These are phyloP conservation scores for Isotomurus palustris DNA, from an alignment of 2,888 invertebrate genomes.

Conservation along the genomic window DNA sequence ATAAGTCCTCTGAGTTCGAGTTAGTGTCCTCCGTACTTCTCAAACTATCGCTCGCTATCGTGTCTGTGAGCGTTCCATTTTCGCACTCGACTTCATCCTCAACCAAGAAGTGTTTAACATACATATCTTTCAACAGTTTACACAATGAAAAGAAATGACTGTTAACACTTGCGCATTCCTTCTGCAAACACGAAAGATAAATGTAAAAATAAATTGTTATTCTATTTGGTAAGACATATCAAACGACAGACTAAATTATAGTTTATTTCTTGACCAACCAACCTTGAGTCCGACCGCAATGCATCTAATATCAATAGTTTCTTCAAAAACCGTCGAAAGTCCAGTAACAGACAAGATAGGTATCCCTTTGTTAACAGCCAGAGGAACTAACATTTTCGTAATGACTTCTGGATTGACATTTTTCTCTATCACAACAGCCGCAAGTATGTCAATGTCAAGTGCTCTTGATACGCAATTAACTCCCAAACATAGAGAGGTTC, in stretches of 20 bases:
- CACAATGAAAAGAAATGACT: not conserved
- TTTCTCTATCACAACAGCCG: constrained; percentile 38
- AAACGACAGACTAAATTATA: no score
- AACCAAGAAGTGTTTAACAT: no score
- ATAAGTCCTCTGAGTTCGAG: no score
- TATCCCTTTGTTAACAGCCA: constrained; percentile 30
- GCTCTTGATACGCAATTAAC: constrained; percentile 37
- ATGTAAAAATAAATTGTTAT: no score
- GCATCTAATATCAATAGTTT: constrained; percentile 32
- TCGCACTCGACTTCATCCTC: no score
- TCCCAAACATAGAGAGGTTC: constrained; percentile 32
- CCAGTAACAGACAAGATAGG: constrained; percentile 39
- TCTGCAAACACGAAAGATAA: constrained; percentile 1
- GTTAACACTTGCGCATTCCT: not conserved
- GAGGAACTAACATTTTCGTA: constrained; percentile 40
- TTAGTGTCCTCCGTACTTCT: no score
- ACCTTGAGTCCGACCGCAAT: constrained; percentile 45
- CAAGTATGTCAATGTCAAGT: constrained; percentile 26
- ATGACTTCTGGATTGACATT: constrained; percentile 42
- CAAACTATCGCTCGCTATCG: no score
- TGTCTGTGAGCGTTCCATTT: no score
- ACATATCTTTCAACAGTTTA: no score
- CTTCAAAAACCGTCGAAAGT: constrained; percentile 23
- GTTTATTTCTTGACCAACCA: no score
- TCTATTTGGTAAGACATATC: no score